phyloP scores from a whole-genome alignment of 2,888 invertebrate species.

The Conchocele bisecta region DNA sequence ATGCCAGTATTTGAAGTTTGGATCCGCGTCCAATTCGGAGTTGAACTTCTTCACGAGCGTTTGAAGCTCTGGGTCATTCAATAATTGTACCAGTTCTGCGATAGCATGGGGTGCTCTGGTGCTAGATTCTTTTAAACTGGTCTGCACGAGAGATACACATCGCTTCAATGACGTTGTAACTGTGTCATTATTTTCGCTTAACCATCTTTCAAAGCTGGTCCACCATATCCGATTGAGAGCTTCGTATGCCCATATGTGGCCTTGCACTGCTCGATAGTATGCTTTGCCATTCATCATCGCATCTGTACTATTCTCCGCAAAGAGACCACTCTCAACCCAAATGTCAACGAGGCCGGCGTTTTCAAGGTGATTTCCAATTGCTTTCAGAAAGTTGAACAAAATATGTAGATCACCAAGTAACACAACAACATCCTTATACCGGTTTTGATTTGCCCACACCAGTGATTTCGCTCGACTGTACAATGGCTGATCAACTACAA shows the following conservation, averaged over 20 bases:
- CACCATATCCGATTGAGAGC: conserved; percentile 18
- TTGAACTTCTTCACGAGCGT: too few relatives aligned
- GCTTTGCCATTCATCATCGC: conserved; percentile 22
- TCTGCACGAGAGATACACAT: too few relatives aligned
- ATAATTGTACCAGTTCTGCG: too few relatives aligned
- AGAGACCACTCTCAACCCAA: conserved; percentile 26
- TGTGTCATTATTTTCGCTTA: too few relatives aligned
- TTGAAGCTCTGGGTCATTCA: too few relatives aligned
- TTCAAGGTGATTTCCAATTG: conserved; percentile 30
- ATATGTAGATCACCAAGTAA: conserved; percentile 14
- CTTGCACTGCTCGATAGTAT: conserved; percentile 25
- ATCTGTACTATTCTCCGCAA: conserved; percentile 7
- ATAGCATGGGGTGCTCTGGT: too few relatives aligned
- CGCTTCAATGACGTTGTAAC: too few relatives aligned
- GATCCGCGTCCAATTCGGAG: too few relatives aligned
- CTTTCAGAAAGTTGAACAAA: conserved; percentile 31
- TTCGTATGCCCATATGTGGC: conserved; percentile 16
- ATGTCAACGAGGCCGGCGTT: conserved; percentile 22
- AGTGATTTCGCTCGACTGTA: conserved; percentile 23
- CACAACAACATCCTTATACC: neutral
- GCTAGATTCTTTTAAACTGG: too few relatives aligned
- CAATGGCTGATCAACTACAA: conserved; percentile 25
- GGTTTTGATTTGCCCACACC: conserved; percentile 5
- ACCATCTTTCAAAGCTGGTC: conserved; percentile 1
- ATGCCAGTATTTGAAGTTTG: too few relatives aligned